A percentile compares a stretch with the other conserved stretches of the same genome.
phyloP scores from a whole-genome alignment of 2,797 vertebrate species.

The Austrolebias charrua region DNA sequence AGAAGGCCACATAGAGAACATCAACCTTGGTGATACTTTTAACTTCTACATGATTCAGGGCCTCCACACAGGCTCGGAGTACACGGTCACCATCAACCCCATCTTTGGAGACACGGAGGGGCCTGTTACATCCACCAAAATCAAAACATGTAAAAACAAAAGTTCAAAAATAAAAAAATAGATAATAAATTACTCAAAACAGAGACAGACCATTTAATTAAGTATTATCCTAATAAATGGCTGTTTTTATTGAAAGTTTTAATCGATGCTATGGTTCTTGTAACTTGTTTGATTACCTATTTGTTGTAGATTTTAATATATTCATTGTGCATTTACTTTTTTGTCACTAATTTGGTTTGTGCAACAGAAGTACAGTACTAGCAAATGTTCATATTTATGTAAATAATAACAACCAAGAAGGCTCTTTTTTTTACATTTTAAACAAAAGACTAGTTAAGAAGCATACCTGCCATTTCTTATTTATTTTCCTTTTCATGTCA shows the following conservation, averaged over 20 bases:
- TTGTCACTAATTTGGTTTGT: neutral
- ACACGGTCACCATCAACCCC: slow-evolving; percentile 86
- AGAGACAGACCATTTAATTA: no score
- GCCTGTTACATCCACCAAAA: slow-evolving; percentile 72
- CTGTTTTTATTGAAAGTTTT: no score
- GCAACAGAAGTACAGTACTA: neutral
- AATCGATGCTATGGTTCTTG: no score
- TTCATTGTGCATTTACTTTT: no score
- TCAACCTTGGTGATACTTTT: slow-evolving; percentile 84
- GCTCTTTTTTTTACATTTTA: neutral
- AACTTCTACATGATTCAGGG: slow-evolving; percentile 91
- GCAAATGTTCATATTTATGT: no score
- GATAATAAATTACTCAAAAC: neutral
- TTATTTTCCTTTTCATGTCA: slow-evolving; percentile 47
- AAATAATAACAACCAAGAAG: no score
- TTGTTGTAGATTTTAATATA: neutral
- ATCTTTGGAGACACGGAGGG: slow-evolving; percentile 88
- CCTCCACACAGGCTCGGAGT: slow-evolving; percentile 80
- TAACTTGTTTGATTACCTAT: no score
- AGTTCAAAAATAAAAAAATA: neutral
- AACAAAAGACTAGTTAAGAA: neutral
- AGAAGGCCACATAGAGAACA: slow-evolving; percentile 86
- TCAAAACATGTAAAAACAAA: slow-evolving; percentile 80
- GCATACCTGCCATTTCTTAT: neutral
- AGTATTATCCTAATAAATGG: no score